phyloP scores from a whole-genome alignment of 64 coral and sea anemone species.

The Montipora capricornis region DNA sequence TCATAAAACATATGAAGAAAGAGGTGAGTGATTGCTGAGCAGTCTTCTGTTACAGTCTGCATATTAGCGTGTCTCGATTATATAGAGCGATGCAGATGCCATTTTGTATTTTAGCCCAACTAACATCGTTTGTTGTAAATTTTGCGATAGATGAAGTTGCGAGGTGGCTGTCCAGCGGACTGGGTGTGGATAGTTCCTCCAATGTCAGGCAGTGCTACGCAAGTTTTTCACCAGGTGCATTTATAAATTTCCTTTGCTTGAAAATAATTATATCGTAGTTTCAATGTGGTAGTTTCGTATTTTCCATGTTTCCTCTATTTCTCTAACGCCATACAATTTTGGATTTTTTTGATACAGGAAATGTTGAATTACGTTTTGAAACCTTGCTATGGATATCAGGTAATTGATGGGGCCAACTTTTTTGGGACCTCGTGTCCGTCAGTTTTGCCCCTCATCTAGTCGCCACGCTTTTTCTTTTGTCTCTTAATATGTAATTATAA shows the following conservation, averaged over 20 bases:
- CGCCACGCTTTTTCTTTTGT: too few species aligned
- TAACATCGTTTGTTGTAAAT: not conserved
- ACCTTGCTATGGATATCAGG: slow-evolving; percentile 68
- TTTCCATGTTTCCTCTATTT: too few species aligned
- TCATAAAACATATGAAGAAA: slow-evolving; percentile 74
- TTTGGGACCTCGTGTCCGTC: not conserved
- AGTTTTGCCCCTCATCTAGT: too few species aligned
- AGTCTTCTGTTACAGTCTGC: too few species aligned
- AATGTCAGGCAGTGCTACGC: slow-evolving; percentile 66
- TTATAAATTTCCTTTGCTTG: too few species aligned
- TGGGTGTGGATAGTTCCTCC: slow-evolving; percentile 89
- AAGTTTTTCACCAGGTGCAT: slow-evolving; percentile 76
- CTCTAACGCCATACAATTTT: too few species aligned
- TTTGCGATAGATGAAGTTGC: slow-evolving; percentile 49
- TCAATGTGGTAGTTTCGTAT: too few species aligned
- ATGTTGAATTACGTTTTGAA: slow-evolving; percentile 71
- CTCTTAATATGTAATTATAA: too few species aligned
- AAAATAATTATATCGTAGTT: too few species aligned
- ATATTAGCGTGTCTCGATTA: too few species aligned
- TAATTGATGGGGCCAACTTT: not conserved
- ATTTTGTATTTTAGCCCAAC: not conserved
- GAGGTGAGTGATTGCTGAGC: slow-evolving; percentile 28
- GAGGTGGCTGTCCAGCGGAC: slow-evolving; percentile 78
- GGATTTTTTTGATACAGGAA: slow-evolving; percentile 11
- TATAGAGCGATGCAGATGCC: too few species aligned